Percentiles rank a stretch among this genome's conserved stretches.
Conservation (phyloP, 2,888 invertebrate species). For the Leptogaster cylindrica region DNA sequence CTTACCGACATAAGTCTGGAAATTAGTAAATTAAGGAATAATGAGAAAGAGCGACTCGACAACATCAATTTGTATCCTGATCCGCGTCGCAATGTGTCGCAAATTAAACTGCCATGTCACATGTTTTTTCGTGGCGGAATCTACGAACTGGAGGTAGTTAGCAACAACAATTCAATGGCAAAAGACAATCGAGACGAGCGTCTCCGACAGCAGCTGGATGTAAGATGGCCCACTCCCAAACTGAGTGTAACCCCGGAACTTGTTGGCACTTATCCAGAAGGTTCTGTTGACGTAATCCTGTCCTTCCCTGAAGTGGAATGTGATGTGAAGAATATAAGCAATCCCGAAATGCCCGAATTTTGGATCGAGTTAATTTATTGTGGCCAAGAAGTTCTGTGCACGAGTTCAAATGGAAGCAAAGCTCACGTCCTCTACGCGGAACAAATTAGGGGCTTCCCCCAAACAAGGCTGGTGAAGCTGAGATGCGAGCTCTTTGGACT, state of each 20-base stretch:
- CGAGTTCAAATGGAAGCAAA: constrained; percentile 64
- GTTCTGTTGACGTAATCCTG: constrained; percentile 74
- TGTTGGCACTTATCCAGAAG: constrained; percentile 80
- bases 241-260: constrained; percentile 76
- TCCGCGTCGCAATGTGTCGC: constrained; percentile 56
- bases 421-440: constrained; percentile 77
- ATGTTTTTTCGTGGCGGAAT: constrained; percentile 76
- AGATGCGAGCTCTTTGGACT: constrained; percentile 82
- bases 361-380: constrained; percentile 83
- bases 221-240: constrained; percentile 80
- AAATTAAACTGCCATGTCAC: constrained; percentile 71
- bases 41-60: constrained; percentile 52
- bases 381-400: constrained; percentile 77
- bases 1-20: constrained; percentile 59
- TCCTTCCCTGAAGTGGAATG: constrained; percentile 79
- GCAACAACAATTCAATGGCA: constrained; percentile 47
- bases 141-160: constrained; percentile 65
- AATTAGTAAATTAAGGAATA: constrained; percentile 61
- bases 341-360: constrained; percentile 69
- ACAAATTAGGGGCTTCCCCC: constrained; percentile 75
- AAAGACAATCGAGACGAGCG: constrained; percentile 54
- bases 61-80: constrained; percentile 47
- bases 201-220: constrained; percentile 68
- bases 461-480: constrained; percentile 71
- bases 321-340: constrained; percentile 55